These are phyloP conservation scores for Oceanites oceanicus DNA, from an alignment of 2,113 vertebrate genomes.

Conservation along the genomic window DNA sequence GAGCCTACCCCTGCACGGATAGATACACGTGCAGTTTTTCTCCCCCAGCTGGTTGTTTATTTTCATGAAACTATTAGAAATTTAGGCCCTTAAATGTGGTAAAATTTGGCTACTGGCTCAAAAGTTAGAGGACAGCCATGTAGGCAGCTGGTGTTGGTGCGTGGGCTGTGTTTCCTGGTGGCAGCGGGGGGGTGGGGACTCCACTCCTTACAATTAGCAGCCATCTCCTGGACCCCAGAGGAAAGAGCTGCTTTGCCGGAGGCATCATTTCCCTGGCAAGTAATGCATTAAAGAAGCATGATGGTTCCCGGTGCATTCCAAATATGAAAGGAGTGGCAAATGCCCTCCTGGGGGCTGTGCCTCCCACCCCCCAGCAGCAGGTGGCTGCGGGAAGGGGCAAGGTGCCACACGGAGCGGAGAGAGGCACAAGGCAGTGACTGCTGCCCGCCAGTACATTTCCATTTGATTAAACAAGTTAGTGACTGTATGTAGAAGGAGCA, in stretches of 20 bases:
- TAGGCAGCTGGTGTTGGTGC: background rate
- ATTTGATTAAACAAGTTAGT: background rate
- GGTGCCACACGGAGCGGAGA: background rate
- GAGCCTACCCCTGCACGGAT: background rate
- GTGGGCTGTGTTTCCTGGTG: background rate
- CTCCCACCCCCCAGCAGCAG: background rate
- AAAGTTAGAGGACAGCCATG: background rate
- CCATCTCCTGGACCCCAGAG: background rate
- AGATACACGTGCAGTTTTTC: background rate
- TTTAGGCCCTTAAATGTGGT: background rate
- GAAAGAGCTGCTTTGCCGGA: background rate
- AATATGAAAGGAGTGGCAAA: background rate
- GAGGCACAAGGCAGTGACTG: rapidly evolving
- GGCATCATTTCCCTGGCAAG: background rate
- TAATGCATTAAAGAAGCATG: background rate
- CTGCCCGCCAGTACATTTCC: rapidly evolving
- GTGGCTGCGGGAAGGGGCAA: rapidly evolving
- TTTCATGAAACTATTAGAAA: background rate
- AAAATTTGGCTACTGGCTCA: background rate
- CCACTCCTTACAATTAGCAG: background rate
- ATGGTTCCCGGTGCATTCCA: background rate
- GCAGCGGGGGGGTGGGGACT: rapidly evolving
- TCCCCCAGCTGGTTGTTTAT: background rate
- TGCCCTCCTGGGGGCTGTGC: background rate
- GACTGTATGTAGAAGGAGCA: background rate